phyloP scores from a whole-genome alignment of 2,797 vertebrate species.

The Anabas testudineus region DNA sequence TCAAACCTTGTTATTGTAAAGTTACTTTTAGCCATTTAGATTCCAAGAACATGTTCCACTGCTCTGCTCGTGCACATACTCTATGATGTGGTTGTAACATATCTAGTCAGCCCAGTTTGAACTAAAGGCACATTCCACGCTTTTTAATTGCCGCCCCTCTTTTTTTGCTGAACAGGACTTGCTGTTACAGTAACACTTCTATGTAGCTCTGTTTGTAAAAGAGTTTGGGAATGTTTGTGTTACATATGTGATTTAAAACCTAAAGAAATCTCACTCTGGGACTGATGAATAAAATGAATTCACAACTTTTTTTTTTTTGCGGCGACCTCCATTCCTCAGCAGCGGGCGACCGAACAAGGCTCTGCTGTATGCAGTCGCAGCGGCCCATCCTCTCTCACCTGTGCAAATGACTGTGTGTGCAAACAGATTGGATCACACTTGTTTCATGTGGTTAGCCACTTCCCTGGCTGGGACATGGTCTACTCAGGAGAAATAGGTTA shows the following conservation, averaged over 20 bases:
- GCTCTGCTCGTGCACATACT: background rate
- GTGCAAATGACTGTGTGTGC: slow-evolving; percentile 78
- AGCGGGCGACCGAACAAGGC: slow-evolving; percentile 65
- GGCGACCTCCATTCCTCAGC: slow-evolving; percentile 34
- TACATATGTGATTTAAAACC: slow-evolving; percentile 50
- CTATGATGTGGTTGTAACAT: background rate
- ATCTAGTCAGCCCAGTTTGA: slow-evolving; percentile 11
- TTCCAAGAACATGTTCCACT: background rate
- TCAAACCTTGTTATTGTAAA: slow-evolving; percentile 1
- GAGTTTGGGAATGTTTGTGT: slow-evolving; percentile 41
- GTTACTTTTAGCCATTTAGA: slow-evolving; percentile 13
- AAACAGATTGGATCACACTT: slow-evolving; percentile 71
- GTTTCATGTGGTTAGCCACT: slow-evolving; percentile 83
- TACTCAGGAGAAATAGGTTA: slow-evolving; percentile 77
- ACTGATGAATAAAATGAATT: slow-evolving; percentile 72
- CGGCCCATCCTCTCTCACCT: slow-evolving; percentile 75
- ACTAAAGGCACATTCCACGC: slow-evolving; percentile 22
- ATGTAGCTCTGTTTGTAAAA: slow-evolving; percentile 41
- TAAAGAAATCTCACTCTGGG: slow-evolving; percentile 45
- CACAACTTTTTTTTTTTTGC: slow-evolving; percentile 63
- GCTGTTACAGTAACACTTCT: slow-evolving; percentile 16
- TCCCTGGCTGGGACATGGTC: slow-evolving; percentile 73
- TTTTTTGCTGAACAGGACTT: too few species aligned
- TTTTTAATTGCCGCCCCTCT: slow-evolving; percentile 13
- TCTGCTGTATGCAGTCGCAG: slow-evolving; percentile 57